These are phyloP conservation scores for Progne subis DNA, from an alignment of 2,113 vertebrate genomes.

Conservation along the genomic window DNA sequence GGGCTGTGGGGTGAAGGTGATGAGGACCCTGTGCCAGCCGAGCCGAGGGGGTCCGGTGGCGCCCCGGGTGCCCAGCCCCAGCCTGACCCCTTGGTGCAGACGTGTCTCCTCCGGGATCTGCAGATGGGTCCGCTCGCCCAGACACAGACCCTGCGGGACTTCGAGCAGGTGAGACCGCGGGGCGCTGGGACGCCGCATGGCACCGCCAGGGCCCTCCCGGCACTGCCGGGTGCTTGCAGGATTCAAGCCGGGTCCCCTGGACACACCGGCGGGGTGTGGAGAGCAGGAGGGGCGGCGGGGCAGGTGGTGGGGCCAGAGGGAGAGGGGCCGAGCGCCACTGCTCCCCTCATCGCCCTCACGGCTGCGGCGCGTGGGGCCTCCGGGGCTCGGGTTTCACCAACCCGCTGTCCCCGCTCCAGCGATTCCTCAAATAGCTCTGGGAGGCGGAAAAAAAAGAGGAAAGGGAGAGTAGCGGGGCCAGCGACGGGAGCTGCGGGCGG, in stretches of 20 bases:
- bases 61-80: background rate
- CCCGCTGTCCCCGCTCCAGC: constrained; percentile 78
- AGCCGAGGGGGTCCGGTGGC: constrained; percentile 67
- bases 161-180: constrained; percentile 83
- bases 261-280: background rate
- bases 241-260: fast-evolving
- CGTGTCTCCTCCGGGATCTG: constrained; percentile 79
- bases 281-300: background rate
- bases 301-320: background rate
- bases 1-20: constrained; percentile 49
- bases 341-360: background rate
- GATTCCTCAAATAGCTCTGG: constrained; percentile 87
- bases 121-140: constrained; percentile 76
- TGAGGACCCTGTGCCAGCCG: constrained; percentile 36
- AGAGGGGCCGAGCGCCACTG: background rate
- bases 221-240: background rate
- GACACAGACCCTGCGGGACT: constrained; percentile 86
- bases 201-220: background rate
- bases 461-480: constrained; percentile 38
- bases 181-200: background rate
- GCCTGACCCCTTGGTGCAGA: constrained; percentile 65
- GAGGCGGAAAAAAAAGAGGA: constrained; percentile 55
- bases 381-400: constrained; percentile 81
- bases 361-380: background rate
- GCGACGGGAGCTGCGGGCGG: background rate